A percentile compares a stretch with the other conserved stretches of the same genome.
Conservation (phyloP, 2,113 vertebrate species). For the Hippoglossus stenolepis region DNA sequence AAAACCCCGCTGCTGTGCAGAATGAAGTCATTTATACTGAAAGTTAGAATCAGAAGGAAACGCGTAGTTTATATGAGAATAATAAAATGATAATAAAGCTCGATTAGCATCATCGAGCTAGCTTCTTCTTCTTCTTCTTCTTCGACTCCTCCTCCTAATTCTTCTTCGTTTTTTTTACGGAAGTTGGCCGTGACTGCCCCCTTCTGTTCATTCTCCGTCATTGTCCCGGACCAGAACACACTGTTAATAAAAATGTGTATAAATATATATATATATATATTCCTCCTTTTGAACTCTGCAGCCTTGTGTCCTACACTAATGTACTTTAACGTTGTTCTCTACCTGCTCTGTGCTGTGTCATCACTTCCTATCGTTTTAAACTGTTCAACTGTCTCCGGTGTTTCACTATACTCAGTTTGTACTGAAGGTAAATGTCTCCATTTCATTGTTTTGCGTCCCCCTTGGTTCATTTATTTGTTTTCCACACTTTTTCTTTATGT, state of each 20-base stretch:
- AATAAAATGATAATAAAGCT: not conserved
- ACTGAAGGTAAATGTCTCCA: not conserved
- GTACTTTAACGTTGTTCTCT: too few species aligned
- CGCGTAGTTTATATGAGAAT: not conserved
- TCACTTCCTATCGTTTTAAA: too few species aligned
- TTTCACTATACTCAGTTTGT: too few species aligned
- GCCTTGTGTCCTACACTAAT: too few species aligned
- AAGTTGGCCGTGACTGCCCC: not conserved
- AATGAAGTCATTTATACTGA: accelerated
- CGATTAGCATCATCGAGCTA: not conserved
- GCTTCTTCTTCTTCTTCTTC: not conserved
- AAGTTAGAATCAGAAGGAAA: not conserved
- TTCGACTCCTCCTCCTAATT: not conserved
- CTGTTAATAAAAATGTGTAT: too few species aligned
- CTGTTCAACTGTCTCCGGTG: too few species aligned
- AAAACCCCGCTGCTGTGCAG: too few species aligned
- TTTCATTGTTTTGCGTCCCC: not conserved
- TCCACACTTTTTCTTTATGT: too few species aligned
- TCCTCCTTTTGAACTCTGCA: too few species aligned
- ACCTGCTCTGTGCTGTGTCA: too few species aligned
- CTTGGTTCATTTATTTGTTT: too few species aligned
- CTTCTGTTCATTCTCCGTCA: not conserved
- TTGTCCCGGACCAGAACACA: not conserved
- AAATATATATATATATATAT: too few species aligned
- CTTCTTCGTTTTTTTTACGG: slow-evolving; percentile 5